These are phyloP conservation scores for Hyposoter didymator DNA, from an alignment of 2,888 invertebrate genomes.

Conservation along the genomic window DNA sequence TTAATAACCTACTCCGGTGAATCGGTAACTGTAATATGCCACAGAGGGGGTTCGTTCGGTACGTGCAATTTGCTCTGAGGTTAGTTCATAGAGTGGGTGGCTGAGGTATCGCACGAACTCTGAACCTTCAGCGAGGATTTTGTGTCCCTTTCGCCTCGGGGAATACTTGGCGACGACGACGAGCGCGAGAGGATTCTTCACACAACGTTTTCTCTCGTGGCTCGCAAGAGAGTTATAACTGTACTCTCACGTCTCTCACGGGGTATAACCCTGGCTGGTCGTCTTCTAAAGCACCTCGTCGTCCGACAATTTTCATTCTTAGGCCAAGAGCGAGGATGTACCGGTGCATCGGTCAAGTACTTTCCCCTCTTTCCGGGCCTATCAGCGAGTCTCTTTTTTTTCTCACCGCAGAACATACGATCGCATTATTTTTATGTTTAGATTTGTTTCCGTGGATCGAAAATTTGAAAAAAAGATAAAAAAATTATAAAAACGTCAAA, in stretches of 20 bases:
- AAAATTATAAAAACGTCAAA: neutral
- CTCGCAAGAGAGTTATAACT: slow-evolving; percentile 63
- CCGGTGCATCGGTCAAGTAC: slow-evolving; percentile 62
- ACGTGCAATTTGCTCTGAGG: slow-evolving; percentile 39
- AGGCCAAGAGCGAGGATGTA: slow-evolving; percentile 59
- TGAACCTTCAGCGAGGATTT: slow-evolving; percentile 59
- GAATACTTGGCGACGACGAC: slow-evolving; percentile 24
- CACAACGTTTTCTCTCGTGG: slow-evolving; percentile 39
- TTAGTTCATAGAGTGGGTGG: slow-evolving; percentile 44
- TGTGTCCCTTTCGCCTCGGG: slow-evolving; percentile 43
- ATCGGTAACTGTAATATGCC: slow-evolving; percentile 59
- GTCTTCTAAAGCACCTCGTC: slow-evolving; percentile 61
- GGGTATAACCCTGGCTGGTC: slow-evolving; percentile 48
- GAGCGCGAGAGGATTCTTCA: slow-evolving; percentile 55
- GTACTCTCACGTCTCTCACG: slow-evolving; percentile 57
- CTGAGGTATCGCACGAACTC: slow-evolving; percentile 61
- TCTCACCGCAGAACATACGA: neutral
- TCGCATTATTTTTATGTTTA: neutral
- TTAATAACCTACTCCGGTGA: slow-evolving; percentile 65
- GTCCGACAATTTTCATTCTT: slow-evolving; percentile 79
- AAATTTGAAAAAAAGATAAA: no score
- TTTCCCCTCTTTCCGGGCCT: slow-evolving; percentile 12
- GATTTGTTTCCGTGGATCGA: neutral
- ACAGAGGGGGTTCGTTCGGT: slow-evolving; percentile 25
- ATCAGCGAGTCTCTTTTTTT: neutral